These are phyloP conservation scores for Tricholauxania praeusta DNA, from an alignment of 2,888 invertebrate species.

Conservation along the genomic window DNA sequence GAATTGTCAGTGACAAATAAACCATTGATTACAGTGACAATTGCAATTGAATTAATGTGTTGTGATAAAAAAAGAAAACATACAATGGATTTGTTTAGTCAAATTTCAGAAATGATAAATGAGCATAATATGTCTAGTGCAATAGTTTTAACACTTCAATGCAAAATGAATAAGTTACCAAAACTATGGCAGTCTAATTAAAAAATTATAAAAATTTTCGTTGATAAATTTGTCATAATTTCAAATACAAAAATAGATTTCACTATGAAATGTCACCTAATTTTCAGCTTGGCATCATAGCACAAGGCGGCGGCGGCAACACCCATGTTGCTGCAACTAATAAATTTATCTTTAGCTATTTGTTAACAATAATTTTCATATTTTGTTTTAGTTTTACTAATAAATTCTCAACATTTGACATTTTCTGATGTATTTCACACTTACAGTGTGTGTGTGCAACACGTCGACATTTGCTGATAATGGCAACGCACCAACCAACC, in stretches of 20 bases:
- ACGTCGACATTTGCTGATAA: background rate
- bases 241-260: no score
- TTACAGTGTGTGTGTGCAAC: conserved; percentile 10
- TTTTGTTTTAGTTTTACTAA: conserved; percentile 32
- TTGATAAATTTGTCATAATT: no score
- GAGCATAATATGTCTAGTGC: no score
- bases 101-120: no score
- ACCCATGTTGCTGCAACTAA: no score
- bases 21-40: conserved; percentile 3
- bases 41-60: conserved; percentile 1
- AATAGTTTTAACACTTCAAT: no score
- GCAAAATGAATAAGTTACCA: no score
- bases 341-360: background rate
- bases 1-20: background rate
- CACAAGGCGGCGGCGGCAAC: no score
- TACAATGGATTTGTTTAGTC: background rate
- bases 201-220: no score
- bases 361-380: background rate
- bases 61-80: background rate
- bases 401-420: conserved; percentile 47
- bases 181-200: no score
- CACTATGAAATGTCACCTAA: no score
- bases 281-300: no score
- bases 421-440: conserved; percentile 47
- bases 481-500: background rate